Conservation (phyloP, 2,113 vertebrate genomes). For the Phalacrocorax pelagicus region DNA sequence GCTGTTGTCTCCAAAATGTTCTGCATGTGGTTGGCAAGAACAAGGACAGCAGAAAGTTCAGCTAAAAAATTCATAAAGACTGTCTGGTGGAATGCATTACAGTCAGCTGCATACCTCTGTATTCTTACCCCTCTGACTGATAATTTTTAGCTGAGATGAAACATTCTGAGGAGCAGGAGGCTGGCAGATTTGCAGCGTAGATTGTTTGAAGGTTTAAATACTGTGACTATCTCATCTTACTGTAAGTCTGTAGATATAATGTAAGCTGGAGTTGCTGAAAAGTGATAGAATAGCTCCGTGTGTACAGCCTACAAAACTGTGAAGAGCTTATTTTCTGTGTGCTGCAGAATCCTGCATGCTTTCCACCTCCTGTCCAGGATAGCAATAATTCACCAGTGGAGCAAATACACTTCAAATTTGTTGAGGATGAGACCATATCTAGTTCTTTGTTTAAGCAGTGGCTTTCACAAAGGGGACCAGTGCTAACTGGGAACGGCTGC, state of each 20-base stretch:
- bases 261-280: slow-evolving; percentile 35
- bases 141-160: slow-evolving; percentile 41
- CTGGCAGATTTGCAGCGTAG: slow-evolving; percentile 33
- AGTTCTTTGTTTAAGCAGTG: neutral
- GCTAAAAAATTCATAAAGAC: slow-evolving; percentile 46
- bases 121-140: slow-evolving; percentile 21
- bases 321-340: slow-evolving; percentile 18
- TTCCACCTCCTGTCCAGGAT: neutral
- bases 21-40: slow-evolving; percentile 54
- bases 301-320: neutral
- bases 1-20: slow-evolving; percentile 52
- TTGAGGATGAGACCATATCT: neutral
- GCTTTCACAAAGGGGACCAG: slow-evolving; percentile 11
- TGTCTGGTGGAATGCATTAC: slow-evolving; percentile 38
- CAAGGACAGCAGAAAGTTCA: slow-evolving; percentile 44
- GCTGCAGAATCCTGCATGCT: neutral
- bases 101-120: slow-evolving; percentile 10
- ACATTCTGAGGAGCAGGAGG: slow-evolving; percentile 31
- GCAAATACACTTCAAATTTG: neutral
- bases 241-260: slow-evolving; percentile 22
- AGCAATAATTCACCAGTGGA: neutral
- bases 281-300: neutral
- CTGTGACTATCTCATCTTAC: slow-evolving; percentile 60
- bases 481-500: neutral
- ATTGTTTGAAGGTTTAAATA: slow-evolving; percentile 59